Evolutionary conservation across 2,113 vertebrate genomes (phyloP).

Genomic region (Scomber japonicus): DNA sequence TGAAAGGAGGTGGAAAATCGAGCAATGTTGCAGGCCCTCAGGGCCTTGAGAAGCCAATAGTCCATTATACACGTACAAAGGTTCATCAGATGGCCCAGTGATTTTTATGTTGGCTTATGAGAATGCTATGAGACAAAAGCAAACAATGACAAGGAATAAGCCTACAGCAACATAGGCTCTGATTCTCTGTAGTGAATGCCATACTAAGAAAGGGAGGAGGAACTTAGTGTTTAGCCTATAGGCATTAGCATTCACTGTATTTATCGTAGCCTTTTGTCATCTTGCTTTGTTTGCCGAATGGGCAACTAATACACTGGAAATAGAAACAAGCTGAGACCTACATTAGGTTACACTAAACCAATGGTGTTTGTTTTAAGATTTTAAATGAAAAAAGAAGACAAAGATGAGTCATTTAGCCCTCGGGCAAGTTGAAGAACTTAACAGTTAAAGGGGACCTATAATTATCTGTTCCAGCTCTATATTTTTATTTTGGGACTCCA

Average conservation of each 20-base stretch:
- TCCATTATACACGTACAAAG: conserved; percentile 63
- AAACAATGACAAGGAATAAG: conserved; percentile 63
- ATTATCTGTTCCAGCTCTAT: too few relatives aligned
- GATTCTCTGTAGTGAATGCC: conserved; percentile 43
- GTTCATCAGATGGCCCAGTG: conserved; percentile 64
- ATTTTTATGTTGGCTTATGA: conserved; percentile 45
- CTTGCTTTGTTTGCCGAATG: conserved; percentile 15
- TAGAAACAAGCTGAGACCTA: not conserved
- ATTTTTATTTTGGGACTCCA: too few relatives aligned
- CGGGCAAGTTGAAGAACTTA: too few relatives aligned
- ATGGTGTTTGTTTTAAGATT: too few relatives aligned
- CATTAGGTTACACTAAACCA: too few relatives aligned
- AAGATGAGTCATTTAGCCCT: too few relatives aligned
- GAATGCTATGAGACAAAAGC: conserved; percentile 34
- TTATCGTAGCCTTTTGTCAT: conserved; percentile 15
- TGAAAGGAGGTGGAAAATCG: conserved; percentile 64
- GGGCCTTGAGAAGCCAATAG: conserved; percentile 48
- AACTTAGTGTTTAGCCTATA: conserved; percentile 32
- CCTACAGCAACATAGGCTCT: conserved; percentile 45
- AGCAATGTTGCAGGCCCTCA: conserved; percentile 24
- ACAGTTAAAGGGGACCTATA: too few relatives aligned
- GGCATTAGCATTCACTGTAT: conserved; percentile 33
- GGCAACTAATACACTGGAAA: conserved; percentile 9
- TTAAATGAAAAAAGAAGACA: too few relatives aligned
- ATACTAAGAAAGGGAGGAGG: conserved; percentile 27